Percentiles rank a stretch among this genome's conserved stretches.
These are phyloP conservation scores for Cebus imitator DNA, from an alignment of 2,113 vertebrate genomes.

Conservation along the genomic window DNA sequence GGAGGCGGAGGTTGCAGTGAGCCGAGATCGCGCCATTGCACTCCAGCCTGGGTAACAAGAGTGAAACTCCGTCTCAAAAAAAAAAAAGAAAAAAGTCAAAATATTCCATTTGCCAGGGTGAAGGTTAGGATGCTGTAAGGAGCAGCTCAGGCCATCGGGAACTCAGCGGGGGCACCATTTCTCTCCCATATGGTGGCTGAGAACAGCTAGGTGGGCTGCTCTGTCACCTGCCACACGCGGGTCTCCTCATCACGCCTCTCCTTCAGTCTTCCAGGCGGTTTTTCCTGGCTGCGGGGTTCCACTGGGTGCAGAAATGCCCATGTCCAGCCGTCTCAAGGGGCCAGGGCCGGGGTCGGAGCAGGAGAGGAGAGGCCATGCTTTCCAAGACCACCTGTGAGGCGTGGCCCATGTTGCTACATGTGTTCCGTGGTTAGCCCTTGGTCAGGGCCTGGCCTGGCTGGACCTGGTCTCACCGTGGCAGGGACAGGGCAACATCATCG, in stretches of 20 bases:
- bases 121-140: accelerated
- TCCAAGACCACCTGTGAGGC: accelerated
- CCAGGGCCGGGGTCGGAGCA: accelerated
- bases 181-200: not conserved
- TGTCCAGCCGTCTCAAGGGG: not conserved
- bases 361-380: not conserved
- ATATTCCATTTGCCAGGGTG: accelerated
- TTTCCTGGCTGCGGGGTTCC: no score
- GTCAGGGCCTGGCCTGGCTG: not conserved
- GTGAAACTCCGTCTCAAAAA: no score
- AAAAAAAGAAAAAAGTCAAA: not conserved
- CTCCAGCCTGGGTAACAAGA: no score
- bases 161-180: accelerated
- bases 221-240: not conserved
- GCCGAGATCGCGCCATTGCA: no score
- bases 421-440: accelerated
- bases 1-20: no score
- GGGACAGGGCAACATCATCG: no score
- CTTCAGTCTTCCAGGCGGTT: accelerated
- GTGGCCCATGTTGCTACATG: accelerated
- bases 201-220: not conserved
- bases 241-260: not conserved
- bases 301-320: not conserved
- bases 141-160: accelerated
- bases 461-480: accelerated